Evolutionary conservation across 2,888 invertebrate genomes (phyloP).

Genomic region (Blera fallax): DNA sequence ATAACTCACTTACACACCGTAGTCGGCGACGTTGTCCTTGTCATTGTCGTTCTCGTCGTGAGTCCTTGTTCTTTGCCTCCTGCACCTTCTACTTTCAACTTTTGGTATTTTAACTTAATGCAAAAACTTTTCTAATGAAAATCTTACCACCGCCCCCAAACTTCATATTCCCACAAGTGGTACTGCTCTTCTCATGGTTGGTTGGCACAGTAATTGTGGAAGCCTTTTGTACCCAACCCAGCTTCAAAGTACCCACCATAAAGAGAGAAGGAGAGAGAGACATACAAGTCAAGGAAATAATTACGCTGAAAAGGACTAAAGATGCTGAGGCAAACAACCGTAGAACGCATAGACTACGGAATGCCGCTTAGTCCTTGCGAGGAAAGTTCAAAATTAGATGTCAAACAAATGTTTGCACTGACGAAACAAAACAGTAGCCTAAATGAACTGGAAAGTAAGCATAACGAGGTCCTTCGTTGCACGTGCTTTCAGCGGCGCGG

Average conservation of each 20-base stretch:
- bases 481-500: background rate
- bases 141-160: constrained; percentile 10
- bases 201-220: constrained; percentile 57
- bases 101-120: constrained; percentile 65
- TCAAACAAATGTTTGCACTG: constrained; percentile 52
- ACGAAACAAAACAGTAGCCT: constrained; percentile 36
- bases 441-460: constrained; percentile 48
- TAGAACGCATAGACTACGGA: constrained; percentile 10
- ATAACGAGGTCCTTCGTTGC: constrained; percentile 28
- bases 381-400: constrained; percentile 61
- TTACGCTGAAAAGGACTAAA: constrained; percentile 47
- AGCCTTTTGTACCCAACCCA: constrained; percentile 41
- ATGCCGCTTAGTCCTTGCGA: constrained; percentile 5
- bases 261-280: background rate
- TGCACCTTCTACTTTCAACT: constrained; percentile 31
- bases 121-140: constrained; percentile 71
- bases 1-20: constrained; percentile 30
- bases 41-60: background rate
- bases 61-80: constrained; percentile 12
- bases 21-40: background rate
- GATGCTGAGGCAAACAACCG: constrained; percentile 43
- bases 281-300: constrained; percentile 52
- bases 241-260: background rate
- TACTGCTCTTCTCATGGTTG: constrained; percentile 24
- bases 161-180: constrained; percentile 1